Evolutionary conservation across 2,797 vertebrate genomes (phyloP).

Genomic region (Liasis olivaceus): DNA sequence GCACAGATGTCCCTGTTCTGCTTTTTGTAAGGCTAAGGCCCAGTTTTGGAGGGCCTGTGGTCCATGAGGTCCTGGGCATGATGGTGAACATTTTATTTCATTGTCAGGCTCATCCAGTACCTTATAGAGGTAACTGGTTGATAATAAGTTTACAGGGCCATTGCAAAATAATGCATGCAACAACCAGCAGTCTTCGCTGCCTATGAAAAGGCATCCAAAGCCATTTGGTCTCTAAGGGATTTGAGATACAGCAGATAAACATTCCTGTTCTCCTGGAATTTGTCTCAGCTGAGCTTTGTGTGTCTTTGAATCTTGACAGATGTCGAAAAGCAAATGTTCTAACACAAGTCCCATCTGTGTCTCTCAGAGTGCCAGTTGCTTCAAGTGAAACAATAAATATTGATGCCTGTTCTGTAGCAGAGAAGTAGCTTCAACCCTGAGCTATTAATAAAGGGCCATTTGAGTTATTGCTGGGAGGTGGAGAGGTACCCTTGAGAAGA

Average conservation of each 20-base stretch:
- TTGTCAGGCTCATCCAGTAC: not conserved
- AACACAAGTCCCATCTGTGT: conserved; percentile 6
- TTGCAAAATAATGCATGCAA: not conserved
- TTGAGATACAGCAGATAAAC: not conserved
- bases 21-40: too few species aligned
- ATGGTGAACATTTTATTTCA: not conserved
- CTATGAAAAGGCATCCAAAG: not conserved
- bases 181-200: not conserved
- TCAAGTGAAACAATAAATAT: conserved; percentile 15
- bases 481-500: not conserved
- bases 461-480: not conserved
- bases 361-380: conserved; percentile 31
- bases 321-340: conserved; percentile 11
- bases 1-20: not conserved
- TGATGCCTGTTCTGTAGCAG: not conserved
- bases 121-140: not conserved
- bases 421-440: conserved; percentile 5
- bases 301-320: conserved; percentile 6
- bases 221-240: not conserved
- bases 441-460: not conserved
- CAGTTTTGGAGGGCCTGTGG: not conserved
- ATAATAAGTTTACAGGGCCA: not conserved
- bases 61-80: not conserved
- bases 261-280: not conserved
- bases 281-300: conserved; percentile 23